These are phyloP conservation scores for Pseudorhiza aurosa DNA, from an alignment of 30 jellyfish, hydroid and myxozoan species.

Conservation along the genomic window DNA sequence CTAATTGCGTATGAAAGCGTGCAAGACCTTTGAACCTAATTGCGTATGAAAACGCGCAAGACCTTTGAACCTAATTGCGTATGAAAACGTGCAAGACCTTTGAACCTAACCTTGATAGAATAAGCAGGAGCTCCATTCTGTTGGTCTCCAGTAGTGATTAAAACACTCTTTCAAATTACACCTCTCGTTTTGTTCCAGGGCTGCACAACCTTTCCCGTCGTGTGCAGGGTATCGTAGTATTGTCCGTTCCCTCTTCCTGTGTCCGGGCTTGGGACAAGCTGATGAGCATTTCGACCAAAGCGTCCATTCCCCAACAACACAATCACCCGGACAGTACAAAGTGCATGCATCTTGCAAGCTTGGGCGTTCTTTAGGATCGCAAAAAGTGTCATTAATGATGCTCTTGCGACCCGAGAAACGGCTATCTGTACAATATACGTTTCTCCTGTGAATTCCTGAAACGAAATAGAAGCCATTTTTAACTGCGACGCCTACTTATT, in stretches of 20 bases:
- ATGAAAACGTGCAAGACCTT: no score
- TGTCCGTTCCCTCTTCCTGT: slow-evolving; percentile 59
- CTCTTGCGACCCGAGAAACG: slow-evolving; percentile 44
- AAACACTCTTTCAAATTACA: slow-evolving; percentile 46
- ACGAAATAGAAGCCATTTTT: not conserved
- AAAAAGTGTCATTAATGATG: slow-evolving; percentile 47
- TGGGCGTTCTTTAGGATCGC: slow-evolving; percentile 69
- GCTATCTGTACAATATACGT: slow-evolving; percentile 44
- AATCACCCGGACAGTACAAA: slow-evolving; percentile 67
- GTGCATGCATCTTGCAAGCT: slow-evolving; percentile 20
- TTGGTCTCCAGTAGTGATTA: slow-evolving; percentile 51
- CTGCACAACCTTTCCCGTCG: slow-evolving; percentile 65
- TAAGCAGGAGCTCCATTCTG: slow-evolving; percentile 70
- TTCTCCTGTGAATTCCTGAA: slow-evolving; percentile 38
- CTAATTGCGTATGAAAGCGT: no score
- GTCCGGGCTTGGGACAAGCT: slow-evolving; percentile 71
- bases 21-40: no score
- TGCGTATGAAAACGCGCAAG: no score
- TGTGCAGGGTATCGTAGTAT: slow-evolving; percentile 68
- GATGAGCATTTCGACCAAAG: slow-evolving; percentile 66
- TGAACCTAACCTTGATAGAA: slow-evolving; percentile 57
- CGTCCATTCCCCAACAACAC: slow-evolving; percentile 74
- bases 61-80: no score
- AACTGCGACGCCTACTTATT: no score
- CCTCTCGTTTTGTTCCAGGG: slow-evolving; percentile 21